phyloP scores from a whole-genome alignment of 92 coral and sea anemone genomes.

The Palythoa caribaeorum region DNA sequence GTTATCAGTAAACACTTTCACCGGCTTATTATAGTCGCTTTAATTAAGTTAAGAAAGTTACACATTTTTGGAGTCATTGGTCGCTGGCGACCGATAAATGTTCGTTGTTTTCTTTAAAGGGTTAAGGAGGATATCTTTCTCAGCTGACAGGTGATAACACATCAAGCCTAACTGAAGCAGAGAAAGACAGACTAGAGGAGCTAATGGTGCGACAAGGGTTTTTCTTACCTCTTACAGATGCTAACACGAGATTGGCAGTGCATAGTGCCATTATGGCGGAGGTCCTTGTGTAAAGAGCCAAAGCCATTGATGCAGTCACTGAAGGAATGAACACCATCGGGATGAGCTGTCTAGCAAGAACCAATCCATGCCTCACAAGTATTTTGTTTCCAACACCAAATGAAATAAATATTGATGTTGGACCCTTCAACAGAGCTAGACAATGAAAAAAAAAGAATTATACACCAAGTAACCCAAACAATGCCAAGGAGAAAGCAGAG shows the following conservation, averaged over 20 bases:
- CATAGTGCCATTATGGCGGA: conserved; percentile 21
- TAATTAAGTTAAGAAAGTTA: too few relatives aligned
- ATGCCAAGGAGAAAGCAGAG: neutral
- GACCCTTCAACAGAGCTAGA: too few relatives aligned
- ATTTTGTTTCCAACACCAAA: conserved; percentile 3
- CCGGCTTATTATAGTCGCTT: too few relatives aligned
- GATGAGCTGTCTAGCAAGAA: neutral
- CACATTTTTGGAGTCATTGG: too few relatives aligned
- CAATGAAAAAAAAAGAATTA: neutral
- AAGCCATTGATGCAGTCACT: conserved; percentile 20
- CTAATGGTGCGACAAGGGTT: conserved; percentile 21
- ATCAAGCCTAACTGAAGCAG: neutral
- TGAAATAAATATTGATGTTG: conserved; percentile 9
- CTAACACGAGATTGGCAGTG: neutral
- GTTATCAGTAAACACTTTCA: too few relatives aligned
- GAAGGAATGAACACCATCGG: conserved; percentile 19
- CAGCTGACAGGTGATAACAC: conserved; percentile 4
- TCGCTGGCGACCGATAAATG: too few relatives aligned
- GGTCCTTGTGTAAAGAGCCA: conserved; percentile 18
- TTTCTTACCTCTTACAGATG: conserved; percentile 17
- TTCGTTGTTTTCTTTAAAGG: too few relatives aligned
- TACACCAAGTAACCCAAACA: neutral
- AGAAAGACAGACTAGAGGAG: conserved; percentile 26
- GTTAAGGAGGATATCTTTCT: conserved; percentile 2
- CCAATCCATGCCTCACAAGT: neutral